A percentile compares a stretch with the other conserved stretches of the same genome.
These are phyloP conservation scores for Zaprionus ornatus DNA, from an alignment of 1,140 invertebrate species.

Conservation along the genomic window DNA sequence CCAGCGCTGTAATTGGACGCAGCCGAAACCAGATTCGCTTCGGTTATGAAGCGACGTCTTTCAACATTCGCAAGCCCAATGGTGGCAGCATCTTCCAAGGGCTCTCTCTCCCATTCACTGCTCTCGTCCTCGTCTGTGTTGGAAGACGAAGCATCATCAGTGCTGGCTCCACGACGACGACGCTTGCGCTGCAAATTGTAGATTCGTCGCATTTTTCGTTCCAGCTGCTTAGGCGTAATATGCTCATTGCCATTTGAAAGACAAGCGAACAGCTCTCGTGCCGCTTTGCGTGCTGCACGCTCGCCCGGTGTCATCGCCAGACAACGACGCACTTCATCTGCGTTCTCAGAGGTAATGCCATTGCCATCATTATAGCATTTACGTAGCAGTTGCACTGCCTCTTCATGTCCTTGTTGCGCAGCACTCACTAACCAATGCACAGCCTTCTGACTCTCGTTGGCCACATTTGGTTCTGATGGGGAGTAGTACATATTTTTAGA, in stretches of 20 bases:
- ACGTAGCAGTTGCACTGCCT: conserved; percentile 91
- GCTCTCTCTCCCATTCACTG: conserved; percentile 67
- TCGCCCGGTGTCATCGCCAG: conserved; percentile 92
- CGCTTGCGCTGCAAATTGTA: conserved; percentile 85
- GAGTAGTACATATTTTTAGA: neutral
- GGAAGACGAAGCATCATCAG: conserved; percentile 50
- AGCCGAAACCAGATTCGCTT: conserved; percentile 91
- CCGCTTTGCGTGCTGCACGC: conserved; percentile 92
- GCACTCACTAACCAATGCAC: conserved; percentile 95
- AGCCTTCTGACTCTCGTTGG: conserved; percentile 86
- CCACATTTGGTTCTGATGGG: conserved; percentile 73
- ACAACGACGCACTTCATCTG: conserved; percentile 92
- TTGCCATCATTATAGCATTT: conserved; percentile 91
- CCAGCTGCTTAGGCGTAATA: conserved; percentile 91
- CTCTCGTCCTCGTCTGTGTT: conserved; percentile 62
- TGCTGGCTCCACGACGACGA: conserved; percentile 63
- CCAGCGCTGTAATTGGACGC: conserved; percentile 92
- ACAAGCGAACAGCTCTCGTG: conserved; percentile 92
- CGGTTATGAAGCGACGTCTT: conserved; percentile 86
- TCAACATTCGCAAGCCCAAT: conserved; percentile 49
- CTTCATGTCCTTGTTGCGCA: conserved; percentile 94
- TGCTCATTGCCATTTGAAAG: conserved; percentile 93
- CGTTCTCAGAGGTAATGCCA: conserved; percentile 92
- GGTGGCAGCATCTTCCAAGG: conserved; percentile 48
- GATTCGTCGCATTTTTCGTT: conserved; percentile 88